Evolutionary conservation across 2,113 vertebrate species (phyloP).

Genomic region (Protomyctophum bolini): DNA sequence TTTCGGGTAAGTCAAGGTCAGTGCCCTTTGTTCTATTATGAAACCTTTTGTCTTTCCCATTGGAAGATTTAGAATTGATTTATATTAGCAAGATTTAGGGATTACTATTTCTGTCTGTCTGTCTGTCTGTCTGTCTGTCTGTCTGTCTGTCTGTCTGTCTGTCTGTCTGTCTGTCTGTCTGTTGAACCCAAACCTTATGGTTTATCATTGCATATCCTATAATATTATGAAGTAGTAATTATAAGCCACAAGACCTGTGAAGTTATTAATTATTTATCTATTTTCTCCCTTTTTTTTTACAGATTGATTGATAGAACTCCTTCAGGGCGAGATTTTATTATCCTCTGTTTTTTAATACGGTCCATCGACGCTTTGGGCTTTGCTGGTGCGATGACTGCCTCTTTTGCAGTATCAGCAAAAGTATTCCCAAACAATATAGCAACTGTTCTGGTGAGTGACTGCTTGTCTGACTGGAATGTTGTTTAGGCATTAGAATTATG

Average conservation of each 20-base stretch:
- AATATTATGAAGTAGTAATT: neutral
- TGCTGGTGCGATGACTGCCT: slow-evolving; percentile 85
- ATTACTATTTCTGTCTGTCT: neutral
- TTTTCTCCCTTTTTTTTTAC: slow-evolving; percentile 15
- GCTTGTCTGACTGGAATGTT: slow-evolving; percentile 47
- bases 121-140: no score
- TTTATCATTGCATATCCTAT: neutral
- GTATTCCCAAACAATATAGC: slow-evolving; percentile 92
- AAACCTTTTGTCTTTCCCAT: neutral
- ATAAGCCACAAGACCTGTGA: neutral
- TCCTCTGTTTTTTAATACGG: slow-evolving; percentile 89
- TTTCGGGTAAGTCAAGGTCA: slow-evolving; percentile 87
- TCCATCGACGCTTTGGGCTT: slow-evolving; percentile 89
- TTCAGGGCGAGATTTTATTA: slow-evolving; percentile 81
- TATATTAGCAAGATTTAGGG: neutral
- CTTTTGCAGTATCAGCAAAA: slow-evolving; percentile 86
- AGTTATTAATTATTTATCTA: neutral
- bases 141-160: neutral
- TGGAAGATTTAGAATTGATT: neutral
- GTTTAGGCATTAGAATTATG: slow-evolving; percentile 45
- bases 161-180: neutral
- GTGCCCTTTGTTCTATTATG: neutral
- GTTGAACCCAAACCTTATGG: no score
- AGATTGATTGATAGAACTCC: slow-evolving; percentile 87
- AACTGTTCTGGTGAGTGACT: slow-evolving; percentile 88